These are phyloP conservation scores for Hyposmocoma kahamanoa DNA, from an alignment of 1,140 invertebrate genomes.

Conservation along the genomic window DNA sequence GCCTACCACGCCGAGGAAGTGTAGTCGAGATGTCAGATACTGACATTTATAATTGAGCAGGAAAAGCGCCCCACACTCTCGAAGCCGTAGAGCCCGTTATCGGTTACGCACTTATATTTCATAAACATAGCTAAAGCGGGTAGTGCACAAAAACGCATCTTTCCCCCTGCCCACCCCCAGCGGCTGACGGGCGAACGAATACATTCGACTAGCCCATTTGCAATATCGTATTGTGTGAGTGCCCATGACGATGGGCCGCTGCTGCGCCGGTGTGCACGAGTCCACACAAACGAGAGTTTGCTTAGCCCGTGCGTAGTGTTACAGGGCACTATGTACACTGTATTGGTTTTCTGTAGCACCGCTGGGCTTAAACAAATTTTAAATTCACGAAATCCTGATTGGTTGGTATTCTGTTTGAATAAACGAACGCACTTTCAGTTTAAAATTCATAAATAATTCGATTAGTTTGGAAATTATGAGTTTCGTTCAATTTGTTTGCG, in stretches of 20 bases:
- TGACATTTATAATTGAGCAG: conserved; percentile 20
- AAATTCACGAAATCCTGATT: conserved; percentile 73
- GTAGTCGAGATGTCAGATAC: no score
- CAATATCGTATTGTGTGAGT: conserved; percentile 68
- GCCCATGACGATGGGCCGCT: conserved; percentile 26
- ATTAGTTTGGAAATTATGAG: conserved; percentile 61
- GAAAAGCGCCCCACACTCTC: conserved; percentile 22
- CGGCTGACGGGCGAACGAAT: conserved; percentile 61
- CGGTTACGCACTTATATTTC: conserved; percentile 66
- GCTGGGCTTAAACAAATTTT: conserved; percentile 69
- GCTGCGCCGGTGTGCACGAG: conserved; percentile 23
- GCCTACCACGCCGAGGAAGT: neutral
- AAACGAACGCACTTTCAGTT: conserved; percentile 49
- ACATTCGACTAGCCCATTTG: conserved; percentile 72
- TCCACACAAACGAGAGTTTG: conserved; percentile 45
- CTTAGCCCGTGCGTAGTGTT: conserved; percentile 68
- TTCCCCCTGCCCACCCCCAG: conserved; percentile 32
- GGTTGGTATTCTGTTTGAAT: conserved; percentile 69
- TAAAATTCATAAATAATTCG: conserved; percentile 63
- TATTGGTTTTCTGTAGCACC: conserved; percentile 68
- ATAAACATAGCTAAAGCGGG: conserved; percentile 59
- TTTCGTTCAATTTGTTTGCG: conserved; percentile 57
- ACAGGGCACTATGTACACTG: conserved; percentile 48
- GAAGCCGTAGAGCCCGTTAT: conserved; percentile 33
- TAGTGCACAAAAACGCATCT: conserved; percentile 71